phyloP scores from a whole-genome alignment of 1,140 invertebrate genomes.

The Thrips palmi region DNA sequence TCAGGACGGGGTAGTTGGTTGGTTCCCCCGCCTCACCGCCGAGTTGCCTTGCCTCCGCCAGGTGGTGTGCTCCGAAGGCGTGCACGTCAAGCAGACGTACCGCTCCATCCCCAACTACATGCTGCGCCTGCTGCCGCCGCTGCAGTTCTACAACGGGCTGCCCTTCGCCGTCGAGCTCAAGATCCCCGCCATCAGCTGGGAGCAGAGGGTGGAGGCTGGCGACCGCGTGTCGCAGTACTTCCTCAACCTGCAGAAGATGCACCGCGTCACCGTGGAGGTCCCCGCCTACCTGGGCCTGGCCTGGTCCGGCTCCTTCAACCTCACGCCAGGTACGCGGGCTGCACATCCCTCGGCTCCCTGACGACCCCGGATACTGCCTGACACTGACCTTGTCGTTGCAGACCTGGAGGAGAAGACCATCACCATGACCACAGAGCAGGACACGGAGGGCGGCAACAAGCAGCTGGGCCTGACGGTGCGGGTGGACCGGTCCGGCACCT shows the following conservation, averaged over 20 bases:
- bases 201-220: slow-evolving; percentile 46
- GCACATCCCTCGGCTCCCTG: too few species aligned
- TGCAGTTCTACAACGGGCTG: slow-evolving; percentile 56
- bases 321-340: too few species aligned
- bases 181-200: slow-evolving; percentile 29
- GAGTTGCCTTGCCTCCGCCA: slow-evolving; percentile 18
- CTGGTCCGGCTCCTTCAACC: slow-evolving; percentile 48
- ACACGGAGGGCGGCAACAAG: slow-evolving; percentile 42
- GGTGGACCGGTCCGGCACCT: slow-evolving; percentile 35
- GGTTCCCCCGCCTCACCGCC: too few species aligned
- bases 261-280: slow-evolving; percentile 39
- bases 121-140: slow-evolving; percentile 47
- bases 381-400: too few species aligned
- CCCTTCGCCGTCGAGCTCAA: slow-evolving; percentile 45
- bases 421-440: slow-evolving; percentile 43
- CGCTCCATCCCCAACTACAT: slow-evolving; percentile 48
- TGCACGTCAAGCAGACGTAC: slow-evolving; percentile 18
- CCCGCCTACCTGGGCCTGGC: slow-evolving; percentile 42
- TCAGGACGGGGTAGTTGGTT: too few species aligned
- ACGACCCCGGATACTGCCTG: too few species aligned
- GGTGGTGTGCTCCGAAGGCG: slow-evolving; percentile 28
- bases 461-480: slow-evolving; percentile 45
- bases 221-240: slow-evolving; percentile 47
- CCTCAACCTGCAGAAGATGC: slow-evolving; percentile 34
- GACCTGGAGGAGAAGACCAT: slow-evolving; percentile 47